Evolutionary conservation across 2,113 vertebrate species (phyloP).

Genomic region (Cromileptes altivelis): DNA sequence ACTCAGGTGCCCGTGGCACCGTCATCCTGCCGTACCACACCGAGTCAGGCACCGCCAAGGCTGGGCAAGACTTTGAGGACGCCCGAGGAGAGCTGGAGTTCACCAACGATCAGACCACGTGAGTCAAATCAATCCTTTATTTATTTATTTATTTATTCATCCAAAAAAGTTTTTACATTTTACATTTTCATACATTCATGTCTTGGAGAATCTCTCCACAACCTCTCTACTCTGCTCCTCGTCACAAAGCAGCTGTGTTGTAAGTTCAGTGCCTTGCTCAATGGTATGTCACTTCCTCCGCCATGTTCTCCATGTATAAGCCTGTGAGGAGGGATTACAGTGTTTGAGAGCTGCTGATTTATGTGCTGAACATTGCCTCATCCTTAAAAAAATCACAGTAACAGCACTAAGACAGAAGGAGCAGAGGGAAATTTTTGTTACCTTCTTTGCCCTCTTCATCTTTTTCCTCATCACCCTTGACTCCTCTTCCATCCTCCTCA

Average conservation of each 20-base stretch:
- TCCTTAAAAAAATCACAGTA: too few relatives aligned
- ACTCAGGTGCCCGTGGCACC: slow-evolving; percentile 94
- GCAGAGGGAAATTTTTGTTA: too few relatives aligned
- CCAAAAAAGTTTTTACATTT: not conserved
- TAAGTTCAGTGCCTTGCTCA: not conserved
- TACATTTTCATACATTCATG: not conserved
- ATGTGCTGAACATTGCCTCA: too few relatives aligned
- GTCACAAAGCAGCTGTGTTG: not conserved
- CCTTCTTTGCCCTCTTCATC: not conserved
- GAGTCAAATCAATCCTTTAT: slow-evolving; percentile 70
- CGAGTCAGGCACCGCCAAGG: slow-evolving; percentile 89
- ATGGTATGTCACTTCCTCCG: not conserved
- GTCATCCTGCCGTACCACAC: slow-evolving; percentile 94
- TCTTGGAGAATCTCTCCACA: not conserved
- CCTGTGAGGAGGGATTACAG: not conserved
- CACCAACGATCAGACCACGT: slow-evolving; percentile 94
- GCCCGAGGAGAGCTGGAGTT: slow-evolving; percentile 93
- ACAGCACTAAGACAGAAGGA: too few relatives aligned
- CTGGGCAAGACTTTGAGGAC: slow-evolving; percentile 93
- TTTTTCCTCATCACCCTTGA: not conserved
- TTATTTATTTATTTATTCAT: not conserved
- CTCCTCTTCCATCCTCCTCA: not conserved
- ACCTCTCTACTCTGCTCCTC: not conserved
- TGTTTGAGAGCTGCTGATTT: not conserved
- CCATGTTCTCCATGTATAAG: not conserved